Base-by-base conservation (phyloP, 2,113 vertebrate species). In the Atractosteus spatula region DNA sequence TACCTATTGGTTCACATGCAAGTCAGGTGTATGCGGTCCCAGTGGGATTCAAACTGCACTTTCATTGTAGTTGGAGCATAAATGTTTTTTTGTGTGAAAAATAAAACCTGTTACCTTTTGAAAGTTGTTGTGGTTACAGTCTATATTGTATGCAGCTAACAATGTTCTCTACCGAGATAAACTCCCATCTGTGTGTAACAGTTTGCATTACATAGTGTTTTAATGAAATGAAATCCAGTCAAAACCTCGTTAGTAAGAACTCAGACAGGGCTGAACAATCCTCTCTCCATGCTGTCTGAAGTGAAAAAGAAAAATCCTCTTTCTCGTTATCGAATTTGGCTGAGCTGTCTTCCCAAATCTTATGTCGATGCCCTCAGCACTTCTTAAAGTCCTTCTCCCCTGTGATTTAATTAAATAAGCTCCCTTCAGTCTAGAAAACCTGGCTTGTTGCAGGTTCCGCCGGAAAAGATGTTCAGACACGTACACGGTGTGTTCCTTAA, bases 141-240 rank as follows among this genome's bases (percentile, higher is more conserved):
- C 75, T 79, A 77, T 74, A 10, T 61, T 80, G 77, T 80, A 51
- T 75, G 74, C 45, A 16, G 63, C 17, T 62, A 44, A 45, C n/a
- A 62, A 47, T 8, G 54, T 62, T 16, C 44, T 8, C 17, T 73
- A 68, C 71, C 72, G 69, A 65, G 64, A 16, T 73, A 67, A 73
- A 55, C 41, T 55, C 68, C 74, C 17, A 55, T 69, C 41, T 72
- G 71, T 77, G 77, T 78, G 72, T 66, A 71, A 55, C 71, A 45
- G 16, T 76, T 72, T 73, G 64, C 67, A 54, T 72, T 65, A 14
- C 29, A 73, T 73, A 45, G 63, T 73, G 71, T 74, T 51, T 45
- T 70, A 65, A 78, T 73, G 80, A 66, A 71, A 55, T 41, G 56
- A 1, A 44, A 43, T 76, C 70, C 76, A 62, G 73, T 80, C 79